phyloP scores from a whole-genome alignment of 2,797 vertebrate genomes.

The Perodicticus potto region DNA sequence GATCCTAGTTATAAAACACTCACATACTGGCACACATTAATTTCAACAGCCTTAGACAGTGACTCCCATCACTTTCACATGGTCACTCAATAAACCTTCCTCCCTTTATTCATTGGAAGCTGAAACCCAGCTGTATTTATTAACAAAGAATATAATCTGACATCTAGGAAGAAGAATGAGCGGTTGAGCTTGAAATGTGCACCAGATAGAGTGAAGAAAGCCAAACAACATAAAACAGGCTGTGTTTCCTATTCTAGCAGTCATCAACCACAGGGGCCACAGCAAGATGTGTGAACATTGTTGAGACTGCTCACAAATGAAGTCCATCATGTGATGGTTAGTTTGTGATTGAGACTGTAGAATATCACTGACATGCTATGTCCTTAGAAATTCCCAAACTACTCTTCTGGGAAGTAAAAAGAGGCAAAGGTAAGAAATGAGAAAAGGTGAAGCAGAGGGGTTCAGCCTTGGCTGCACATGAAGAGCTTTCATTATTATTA shows the following conservation, averaged over 20 bases:
- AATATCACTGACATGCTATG: not conserved
- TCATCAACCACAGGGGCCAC: not conserved
- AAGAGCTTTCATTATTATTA: not conserved
- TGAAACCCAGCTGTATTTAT: not conserved
- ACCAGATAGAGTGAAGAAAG: not conserved
- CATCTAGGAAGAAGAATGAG: not conserved
- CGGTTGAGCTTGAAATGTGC: not conserved
- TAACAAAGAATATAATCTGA: slow-evolving; percentile 1
- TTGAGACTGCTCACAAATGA: not conserved
- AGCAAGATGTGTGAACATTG: not conserved
- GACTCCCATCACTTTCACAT: not conserved
- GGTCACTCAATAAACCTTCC: not conserved
- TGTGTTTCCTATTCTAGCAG: not conserved
- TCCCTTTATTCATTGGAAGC: slow-evolving; percentile 46
- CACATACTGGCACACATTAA: not conserved
- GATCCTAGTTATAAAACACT: not conserved
- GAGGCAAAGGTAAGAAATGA: not conserved
- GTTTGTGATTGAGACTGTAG: not conserved
- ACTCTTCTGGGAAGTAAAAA: not conserved
- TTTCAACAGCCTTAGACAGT: not conserved
- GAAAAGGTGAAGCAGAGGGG: not conserved
- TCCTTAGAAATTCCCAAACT: not conserved
- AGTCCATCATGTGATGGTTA: not conserved
- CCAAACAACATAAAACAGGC: not conserved
- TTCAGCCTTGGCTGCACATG: not conserved